phyloP scores from a whole-genome alignment of 1,140 invertebrate species.

The Thaumatotibia leucotreta region DNA sequence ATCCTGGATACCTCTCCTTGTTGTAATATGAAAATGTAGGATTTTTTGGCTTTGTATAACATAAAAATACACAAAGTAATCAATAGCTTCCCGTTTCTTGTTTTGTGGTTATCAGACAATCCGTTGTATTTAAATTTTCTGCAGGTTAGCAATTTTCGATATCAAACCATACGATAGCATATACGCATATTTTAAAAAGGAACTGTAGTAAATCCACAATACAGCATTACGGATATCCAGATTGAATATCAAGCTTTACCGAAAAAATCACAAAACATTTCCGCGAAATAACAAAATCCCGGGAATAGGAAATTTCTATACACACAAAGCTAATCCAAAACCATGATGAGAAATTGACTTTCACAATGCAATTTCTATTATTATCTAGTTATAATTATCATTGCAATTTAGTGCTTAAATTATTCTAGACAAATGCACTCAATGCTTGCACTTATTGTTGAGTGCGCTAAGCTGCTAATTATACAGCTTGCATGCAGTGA shows the following conservation, averaged over 20 bases:
- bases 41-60: no score
- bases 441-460: neutral
- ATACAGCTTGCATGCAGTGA: neutral
- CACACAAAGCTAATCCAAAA: neutral
- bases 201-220: no score
- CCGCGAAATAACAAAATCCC: neutral
- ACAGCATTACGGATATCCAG: no score
- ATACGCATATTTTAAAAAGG: no score
- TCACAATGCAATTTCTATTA: neutral
- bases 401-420: neutral
- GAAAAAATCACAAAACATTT: neutral
- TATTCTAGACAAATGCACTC: constrained; percentile 6
- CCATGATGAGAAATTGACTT: neutral
- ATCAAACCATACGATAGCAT: no score
- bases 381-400: neutral
- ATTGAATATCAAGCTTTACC: neutral
- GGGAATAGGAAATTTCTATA: neutral
- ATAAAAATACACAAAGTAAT: no score
- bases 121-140: no score
- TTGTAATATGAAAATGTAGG: no score
- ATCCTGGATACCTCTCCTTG: no score
- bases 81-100: no score
- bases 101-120: no score
- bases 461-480: constrained; percentile 7
- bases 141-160: no score